phyloP scores from a whole-genome alignment of 2,113 vertebrate species.

The Zosterops japonicus region DNA sequence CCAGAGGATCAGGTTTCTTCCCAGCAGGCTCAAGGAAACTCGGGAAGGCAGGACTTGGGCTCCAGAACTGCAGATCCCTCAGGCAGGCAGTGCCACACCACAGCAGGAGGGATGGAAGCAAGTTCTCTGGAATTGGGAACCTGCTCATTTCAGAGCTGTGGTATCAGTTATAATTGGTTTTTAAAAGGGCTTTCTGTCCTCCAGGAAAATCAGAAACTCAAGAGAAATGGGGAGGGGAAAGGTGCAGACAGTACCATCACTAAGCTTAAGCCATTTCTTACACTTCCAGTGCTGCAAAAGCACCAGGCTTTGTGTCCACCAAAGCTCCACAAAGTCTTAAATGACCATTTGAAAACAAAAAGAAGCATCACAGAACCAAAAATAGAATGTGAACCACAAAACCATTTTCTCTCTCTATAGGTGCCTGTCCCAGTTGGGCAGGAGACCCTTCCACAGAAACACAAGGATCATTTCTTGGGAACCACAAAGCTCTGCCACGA shows the following conservation, averaged over 20 bases:
- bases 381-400: not conserved
- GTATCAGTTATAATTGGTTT: not conserved
- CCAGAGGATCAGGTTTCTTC: not conserved
- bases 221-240: not conserved
- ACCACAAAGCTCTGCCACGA: not conserved
- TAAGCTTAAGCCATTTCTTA: not conserved
- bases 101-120: not conserved
- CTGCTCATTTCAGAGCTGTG: not conserved
- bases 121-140: not conserved
- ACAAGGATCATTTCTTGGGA: not conserved
- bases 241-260: not conserved
- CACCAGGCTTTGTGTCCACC: not conserved
- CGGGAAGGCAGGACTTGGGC: not conserved
- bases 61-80: not conserved
- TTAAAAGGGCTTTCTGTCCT: not conserved
- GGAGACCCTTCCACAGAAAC: not conserved
- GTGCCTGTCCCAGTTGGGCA: not conserved
- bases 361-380: not conserved
- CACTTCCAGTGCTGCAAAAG: not conserved
- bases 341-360: not conserved
- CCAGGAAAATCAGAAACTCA: not conserved
- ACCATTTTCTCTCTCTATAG: not conserved
- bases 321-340: not conserved
- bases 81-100: not conserved
- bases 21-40: not conserved